A percentile compares a stretch with the other conserved stretches of the same genome.
Conservation (phyloP, 2,797 vertebrate species). For the Sciaenops ocellatus region DNA sequence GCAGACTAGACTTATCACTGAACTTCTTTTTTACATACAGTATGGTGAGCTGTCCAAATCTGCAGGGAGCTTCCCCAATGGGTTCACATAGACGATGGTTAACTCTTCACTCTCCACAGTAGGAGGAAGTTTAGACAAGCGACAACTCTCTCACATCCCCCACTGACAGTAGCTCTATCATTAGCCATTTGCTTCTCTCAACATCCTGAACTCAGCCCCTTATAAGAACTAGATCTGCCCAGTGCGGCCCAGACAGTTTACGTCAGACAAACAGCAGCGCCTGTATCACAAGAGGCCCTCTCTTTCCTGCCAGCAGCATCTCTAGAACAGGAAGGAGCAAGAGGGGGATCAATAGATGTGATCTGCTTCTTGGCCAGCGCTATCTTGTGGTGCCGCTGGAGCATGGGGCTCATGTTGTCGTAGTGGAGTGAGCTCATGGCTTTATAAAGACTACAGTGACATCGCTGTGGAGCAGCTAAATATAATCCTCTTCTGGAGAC, state of each 20-base stretch:
- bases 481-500: slow-evolving; percentile 86
- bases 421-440: slow-evolving; percentile 87
- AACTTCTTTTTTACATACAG: slow-evolving; percentile 66
- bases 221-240: slow-evolving; percentile 78
- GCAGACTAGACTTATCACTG: slow-evolving; percentile 64
- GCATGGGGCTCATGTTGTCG: slow-evolving; percentile 84
- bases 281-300: slow-evolving; percentile 72
- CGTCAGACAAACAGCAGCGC: slow-evolving; percentile 78
- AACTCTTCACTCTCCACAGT: slow-evolving; percentile 68
- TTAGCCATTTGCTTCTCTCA: slow-evolving; percentile 64
- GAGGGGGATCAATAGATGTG: slow-evolving; percentile 85
- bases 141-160: slow-evolving; percentile 33
- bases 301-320: slow-evolving; percentile 77
- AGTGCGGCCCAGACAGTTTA: slow-evolving; percentile 79
- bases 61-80: slow-evolving; percentile 74
- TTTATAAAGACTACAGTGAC: slow-evolving; percentile 87
- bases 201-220: slow-evolving; percentile 76
- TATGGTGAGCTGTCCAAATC: slow-evolving; percentile 78
- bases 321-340: slow-evolving; percentile 82
- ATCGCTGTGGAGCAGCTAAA: slow-evolving; percentile 84
- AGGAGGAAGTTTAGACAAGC: slow-evolving; percentile 38
- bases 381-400: slow-evolving; percentile 79
- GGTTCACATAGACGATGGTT: slow-evolving; percentile 68
- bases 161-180: slow-evolving; percentile 57
- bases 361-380: slow-evolving; percentile 83